Evolutionary conservation across 2,888 invertebrate genomes (phyloP).

Genomic region (Ischnus inquisitorius): DNA sequence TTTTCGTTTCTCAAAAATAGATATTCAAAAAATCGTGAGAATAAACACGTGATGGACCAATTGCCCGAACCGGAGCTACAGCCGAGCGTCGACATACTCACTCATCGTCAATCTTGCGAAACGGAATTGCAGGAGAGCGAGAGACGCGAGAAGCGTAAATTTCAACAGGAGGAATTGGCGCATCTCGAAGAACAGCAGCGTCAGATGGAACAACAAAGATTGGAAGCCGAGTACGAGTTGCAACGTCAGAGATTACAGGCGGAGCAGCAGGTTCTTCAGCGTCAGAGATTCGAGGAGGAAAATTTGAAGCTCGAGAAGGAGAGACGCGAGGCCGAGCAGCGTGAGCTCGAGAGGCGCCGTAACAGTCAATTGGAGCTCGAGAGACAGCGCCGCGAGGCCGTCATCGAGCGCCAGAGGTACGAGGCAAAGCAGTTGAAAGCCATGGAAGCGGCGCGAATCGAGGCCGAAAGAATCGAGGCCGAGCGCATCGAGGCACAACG

Average conservation of each 20-base stretch:
- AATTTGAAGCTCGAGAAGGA: slow-evolving; percentile 73
- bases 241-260: slow-evolving; percentile 73
- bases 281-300: slow-evolving; percentile 72
- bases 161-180: slow-evolving; percentile 72
- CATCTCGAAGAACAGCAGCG: slow-evolving; percentile 62
- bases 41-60: slow-evolving; percentile 42
- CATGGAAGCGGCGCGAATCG: slow-evolving; percentile 73
- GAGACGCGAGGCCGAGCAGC: slow-evolving; percentile 72
- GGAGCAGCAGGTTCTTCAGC: slow-evolving; percentile 70
- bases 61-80: slow-evolving; percentile 18
- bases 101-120: slow-evolving; percentile 66
- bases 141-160: slow-evolving; percentile 72
- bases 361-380: slow-evolving; percentile 70
- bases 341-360: slow-evolving; percentile 73
- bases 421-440: slow-evolving; percentile 66
- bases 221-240: slow-evolving; percentile 75
- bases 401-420: slow-evolving; percentile 70
- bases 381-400: slow-evolving; percentile 70
- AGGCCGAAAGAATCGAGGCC: slow-evolving; percentile 77
- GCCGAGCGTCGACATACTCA: slow-evolving; percentile 42
- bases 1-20: neutral
- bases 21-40: slow-evolving; percentile 56
- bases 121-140: slow-evolving; percentile 72
- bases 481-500: slow-evolving; percentile 77
- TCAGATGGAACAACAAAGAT: slow-evolving; percentile 72